phyloP scores from a whole-genome alignment of 2,888 invertebrate species.

The Heteromurus nitidus region DNA sequence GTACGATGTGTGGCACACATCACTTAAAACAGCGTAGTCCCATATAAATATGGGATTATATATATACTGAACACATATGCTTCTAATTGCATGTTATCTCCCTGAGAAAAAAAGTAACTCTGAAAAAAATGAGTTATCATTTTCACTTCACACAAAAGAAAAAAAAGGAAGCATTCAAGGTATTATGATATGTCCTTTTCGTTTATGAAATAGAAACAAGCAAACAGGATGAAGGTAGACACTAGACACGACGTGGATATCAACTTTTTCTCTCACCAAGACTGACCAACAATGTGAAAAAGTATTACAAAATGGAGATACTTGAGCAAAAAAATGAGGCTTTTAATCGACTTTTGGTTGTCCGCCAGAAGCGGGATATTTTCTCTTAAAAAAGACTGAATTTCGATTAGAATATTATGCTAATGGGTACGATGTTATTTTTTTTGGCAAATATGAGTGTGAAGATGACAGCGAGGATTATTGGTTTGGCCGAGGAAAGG shows the following conservation, averaged over 20 bases:
- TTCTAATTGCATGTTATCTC: slow-evolving; percentile 44
- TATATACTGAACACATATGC: neutral
- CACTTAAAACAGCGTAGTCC: neutral
- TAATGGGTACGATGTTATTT: slow-evolving; percentile 32
- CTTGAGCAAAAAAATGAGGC: neutral
- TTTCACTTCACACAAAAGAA: slow-evolving; percentile 35
- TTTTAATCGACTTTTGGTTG: neutral
- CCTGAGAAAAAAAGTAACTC: slow-evolving; percentile 41
- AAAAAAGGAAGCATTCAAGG: no score
- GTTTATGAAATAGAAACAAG: neutral
- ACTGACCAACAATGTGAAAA: neutral
- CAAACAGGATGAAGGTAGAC: no score
- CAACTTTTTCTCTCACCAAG: neutral
- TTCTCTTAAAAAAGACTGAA: neutral
- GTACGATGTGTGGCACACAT: neutral
- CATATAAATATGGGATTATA: neutral
- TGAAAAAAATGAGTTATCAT: slow-evolving; percentile 27
- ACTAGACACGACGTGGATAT: no score
- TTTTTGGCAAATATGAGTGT: slow-evolving; percentile 11
- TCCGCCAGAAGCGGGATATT: neutral
- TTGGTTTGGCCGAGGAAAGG: slow-evolving; percentile 19
- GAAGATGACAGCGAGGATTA: slow-evolving; percentile 34
- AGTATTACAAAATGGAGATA: no score
- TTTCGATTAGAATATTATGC: slow-evolving; percentile 2
- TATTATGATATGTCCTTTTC: no score